Conservation (phyloP, 2,797 vertebrate genomes). For the Etheostoma perlongum region DNA sequence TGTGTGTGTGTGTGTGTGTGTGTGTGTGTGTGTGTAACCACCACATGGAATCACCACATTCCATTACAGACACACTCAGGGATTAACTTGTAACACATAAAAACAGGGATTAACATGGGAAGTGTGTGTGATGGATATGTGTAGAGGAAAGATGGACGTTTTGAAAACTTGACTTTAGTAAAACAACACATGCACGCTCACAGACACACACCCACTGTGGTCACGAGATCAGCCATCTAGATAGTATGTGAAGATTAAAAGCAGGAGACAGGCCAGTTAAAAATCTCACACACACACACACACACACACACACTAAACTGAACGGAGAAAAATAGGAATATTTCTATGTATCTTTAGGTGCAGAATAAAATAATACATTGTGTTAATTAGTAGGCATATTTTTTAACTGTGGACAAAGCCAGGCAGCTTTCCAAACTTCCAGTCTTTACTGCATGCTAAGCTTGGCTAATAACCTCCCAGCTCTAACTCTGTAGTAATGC, state of each 20-base stretch:
- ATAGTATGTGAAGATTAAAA: constrained; percentile 59
- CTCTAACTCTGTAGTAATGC: background rate
- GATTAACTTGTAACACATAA: constrained; percentile 42
- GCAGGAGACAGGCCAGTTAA: constrained; percentile 16
- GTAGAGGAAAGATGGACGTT: constrained; percentile 60
- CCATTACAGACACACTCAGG: constrained; percentile 39
- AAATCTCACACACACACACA: background rate
- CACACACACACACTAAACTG: background rate
- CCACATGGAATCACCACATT: constrained; percentile 24
- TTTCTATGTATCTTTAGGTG: background rate
- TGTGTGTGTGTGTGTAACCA: background rate
- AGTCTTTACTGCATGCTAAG: background rate
- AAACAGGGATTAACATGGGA: constrained; percentile 67
- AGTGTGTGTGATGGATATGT: constrained; percentile 65
- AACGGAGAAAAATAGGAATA: background rate
- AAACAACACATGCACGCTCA: constrained; percentile 47
- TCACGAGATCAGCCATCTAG: constrained; percentile 39
- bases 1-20: constrained; percentile 17
- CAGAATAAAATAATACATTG: background rate
- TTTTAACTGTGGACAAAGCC: background rate
- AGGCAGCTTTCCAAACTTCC: background rate
- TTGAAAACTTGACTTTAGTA: constrained; percentile 63
- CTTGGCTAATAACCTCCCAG: background rate
- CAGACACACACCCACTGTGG: background rate
- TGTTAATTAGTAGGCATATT: background rate